A percentile compares a stretch with the other conserved stretches of the same genome.
Conservation (phyloP, 2,113 vertebrate genomes). For the Paramormyrops kingsleyae region DNA sequence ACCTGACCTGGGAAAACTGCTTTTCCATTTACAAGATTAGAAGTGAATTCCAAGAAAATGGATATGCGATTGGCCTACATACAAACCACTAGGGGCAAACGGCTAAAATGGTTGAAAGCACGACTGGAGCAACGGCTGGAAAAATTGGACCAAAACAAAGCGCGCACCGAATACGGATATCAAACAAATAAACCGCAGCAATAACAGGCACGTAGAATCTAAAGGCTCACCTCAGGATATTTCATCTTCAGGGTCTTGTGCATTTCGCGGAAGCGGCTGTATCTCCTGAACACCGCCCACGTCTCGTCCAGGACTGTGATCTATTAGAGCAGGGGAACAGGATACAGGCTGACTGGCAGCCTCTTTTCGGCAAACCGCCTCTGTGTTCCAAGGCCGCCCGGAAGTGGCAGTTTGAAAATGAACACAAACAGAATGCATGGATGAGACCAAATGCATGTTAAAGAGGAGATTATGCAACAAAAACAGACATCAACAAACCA, state of each 20-base stretch:
- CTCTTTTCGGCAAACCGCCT: neutral
- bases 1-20: neutral
- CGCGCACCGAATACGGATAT: neutral
- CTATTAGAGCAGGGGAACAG: constrained; percentile 29
- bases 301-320: constrained; percentile 54
- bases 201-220: neutral
- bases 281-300: constrained; percentile 64
- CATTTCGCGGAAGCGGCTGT: constrained; percentile 67
- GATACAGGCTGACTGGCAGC: neutral
- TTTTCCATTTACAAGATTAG: neutral
- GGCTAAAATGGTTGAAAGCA: neutral
- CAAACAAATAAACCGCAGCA: neutral
- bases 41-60: neutral
- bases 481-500: neutral
- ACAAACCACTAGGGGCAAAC: neutral
- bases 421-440: neutral
- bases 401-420: neutral
- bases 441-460: neutral
- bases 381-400: no score
- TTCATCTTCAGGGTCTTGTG: constrained; percentile 57
- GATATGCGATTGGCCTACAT: no score
- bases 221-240: constrained; percentile 54
- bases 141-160: neutral
- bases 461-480: neutral
- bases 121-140: neutral